Evolutionary conservation across 1,140 invertebrate species (phyloP), one percentile per base, ranked within the genome.

Genomic region (Drosophila kikkawai): DNA sequence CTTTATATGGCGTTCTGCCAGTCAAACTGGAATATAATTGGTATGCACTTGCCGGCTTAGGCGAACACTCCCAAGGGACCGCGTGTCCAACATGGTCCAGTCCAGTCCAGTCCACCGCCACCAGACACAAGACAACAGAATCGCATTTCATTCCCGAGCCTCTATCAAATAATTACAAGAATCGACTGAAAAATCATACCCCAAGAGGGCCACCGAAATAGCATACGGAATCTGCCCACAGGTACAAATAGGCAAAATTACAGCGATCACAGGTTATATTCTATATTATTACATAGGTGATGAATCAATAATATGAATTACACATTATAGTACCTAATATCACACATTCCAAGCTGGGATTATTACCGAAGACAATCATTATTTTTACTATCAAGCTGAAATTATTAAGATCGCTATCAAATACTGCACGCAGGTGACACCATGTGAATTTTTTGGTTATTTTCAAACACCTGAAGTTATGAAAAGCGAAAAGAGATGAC

Each of bases 1-100:
- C 75, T 78, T 60, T 78, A 78, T 75, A 75, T 53, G 69, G 66
- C 50, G 36, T 39, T 67, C 75, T 69, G 56, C 57, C 75, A 78
- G 57, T 78, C 75, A 77, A 56, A 69, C 74, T 50, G 75, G 75
- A 77, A 78, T 78, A 78, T 69, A 78, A 77, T 77, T 77, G 75
- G 75, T 78, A 78, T 77, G 75, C 75, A 78, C 75, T 78, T 78
- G 75, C 75, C 75, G 64, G 66, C 66, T 61, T 60, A 32, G 65
- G 74, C 75, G 64, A 56, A 68, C 53, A 76, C 74, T 77, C 75
- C 75, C 75, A 45, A 61, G 75, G 75, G 75, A 78, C 42, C 42
- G 29, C 29, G 45, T 76, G 70, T 75, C 69, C 41, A 56, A 47
- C 61, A 55, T 65, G 41, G 64, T 45, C 61, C 50, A 64, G 50